Evolutionary conservation across 2,113 vertebrate species (phyloP).

Genomic region (Indicator indicator): DNA sequence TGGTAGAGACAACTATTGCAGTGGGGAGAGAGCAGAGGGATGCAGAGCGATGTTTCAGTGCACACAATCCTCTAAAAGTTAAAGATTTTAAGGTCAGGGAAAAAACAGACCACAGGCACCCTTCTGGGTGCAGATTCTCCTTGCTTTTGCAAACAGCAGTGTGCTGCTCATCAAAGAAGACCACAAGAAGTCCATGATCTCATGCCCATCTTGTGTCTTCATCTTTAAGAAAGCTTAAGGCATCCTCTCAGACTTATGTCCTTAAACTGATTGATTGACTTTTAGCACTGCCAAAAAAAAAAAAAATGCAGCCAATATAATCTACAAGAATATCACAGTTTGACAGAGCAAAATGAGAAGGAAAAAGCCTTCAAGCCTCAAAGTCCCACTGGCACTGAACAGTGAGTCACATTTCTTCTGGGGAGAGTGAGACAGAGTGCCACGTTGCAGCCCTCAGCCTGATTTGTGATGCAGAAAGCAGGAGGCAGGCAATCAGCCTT

Average conservation of each 20-base stretch:
- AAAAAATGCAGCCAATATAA: background rate
- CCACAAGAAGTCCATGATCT: background rate
- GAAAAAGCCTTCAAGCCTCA: background rate
- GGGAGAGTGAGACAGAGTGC: background rate
- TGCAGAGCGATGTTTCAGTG: background rate
- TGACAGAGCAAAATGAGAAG: background rate
- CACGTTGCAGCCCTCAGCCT: background rate
- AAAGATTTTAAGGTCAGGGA: background rate
- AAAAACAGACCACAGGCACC: background rate
- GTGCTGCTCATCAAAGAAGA: background rate
- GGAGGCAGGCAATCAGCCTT: slow-evolving; percentile 50
- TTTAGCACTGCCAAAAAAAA: background rate
- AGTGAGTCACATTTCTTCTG: slow-evolving; percentile 40
- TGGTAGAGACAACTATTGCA: background rate
- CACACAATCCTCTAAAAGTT: background rate
- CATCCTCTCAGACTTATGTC: background rate
- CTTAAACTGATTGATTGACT: background rate
- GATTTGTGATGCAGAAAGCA: slow-evolving; percentile 51
- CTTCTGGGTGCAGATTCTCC: background rate
- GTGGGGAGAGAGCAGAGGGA: background rate
- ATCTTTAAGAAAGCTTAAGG: background rate
- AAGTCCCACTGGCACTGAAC: background rate
- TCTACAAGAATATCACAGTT: background rate
- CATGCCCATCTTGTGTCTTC: background rate
- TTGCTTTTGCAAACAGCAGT: background rate